Evolutionary conservation across 2,113 vertebrate genomes (phyloP).

Genomic region (Aegotheles bennettii): DNA sequence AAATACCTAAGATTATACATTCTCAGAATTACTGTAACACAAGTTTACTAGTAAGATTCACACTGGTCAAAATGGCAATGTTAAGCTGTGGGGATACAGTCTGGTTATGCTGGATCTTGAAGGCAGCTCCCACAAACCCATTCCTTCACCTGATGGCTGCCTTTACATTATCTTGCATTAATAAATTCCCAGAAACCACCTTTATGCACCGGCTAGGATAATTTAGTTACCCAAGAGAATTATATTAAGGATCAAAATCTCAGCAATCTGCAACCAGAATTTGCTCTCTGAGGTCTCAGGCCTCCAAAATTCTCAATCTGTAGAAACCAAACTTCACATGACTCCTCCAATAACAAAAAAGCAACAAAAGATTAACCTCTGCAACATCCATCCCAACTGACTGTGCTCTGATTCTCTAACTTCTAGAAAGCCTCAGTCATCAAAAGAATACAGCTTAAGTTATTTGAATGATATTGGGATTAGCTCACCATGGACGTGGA

Average conservation of each 20-base stretch:
- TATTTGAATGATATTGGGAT: not conserved
- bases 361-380: not conserved
- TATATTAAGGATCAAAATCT: not conserved
- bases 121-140: not conserved
- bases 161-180: not conserved
- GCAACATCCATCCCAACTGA: not conserved
- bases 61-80: not conserved
- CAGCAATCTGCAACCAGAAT: not conserved
- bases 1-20: not conserved
- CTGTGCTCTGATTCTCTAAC: not conserved
- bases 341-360: not conserved
- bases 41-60: not conserved
- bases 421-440: not conserved
- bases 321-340: not conserved
- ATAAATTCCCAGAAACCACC: not conserved
- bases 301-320: not conserved
- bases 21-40: not conserved
- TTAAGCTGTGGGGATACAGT: not conserved
- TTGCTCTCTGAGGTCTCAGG: not conserved
- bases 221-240: not conserved
- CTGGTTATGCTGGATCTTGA: not conserved
- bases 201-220: not conserved
- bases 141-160: not conserved
- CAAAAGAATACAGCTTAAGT: not conserved
- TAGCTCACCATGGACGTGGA: not conserved